Conservation (phyloP, 2,113 vertebrate genomes). For the Cyanistes caeruleus region DNA sequence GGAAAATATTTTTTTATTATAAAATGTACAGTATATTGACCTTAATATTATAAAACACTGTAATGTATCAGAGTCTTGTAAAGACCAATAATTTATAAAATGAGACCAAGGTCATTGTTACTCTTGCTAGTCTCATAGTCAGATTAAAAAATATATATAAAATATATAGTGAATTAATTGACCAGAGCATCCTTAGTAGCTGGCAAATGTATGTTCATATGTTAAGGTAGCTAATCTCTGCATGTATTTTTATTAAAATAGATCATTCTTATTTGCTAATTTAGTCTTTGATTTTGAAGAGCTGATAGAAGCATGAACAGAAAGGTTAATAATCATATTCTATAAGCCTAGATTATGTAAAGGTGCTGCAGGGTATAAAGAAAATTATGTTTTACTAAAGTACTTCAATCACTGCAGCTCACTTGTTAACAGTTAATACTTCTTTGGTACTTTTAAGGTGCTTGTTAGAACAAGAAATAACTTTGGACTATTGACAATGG, state of each 20-base stretch:
- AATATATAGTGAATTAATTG: conserved; percentile 62
- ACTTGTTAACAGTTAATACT: conserved; percentile 47
- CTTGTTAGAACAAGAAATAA: conserved; percentile 33
- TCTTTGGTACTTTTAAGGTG: conserved; percentile 64
- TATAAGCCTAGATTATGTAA: conserved; percentile 27
- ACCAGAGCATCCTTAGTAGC: not conserved
- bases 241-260: conserved; percentile 3
- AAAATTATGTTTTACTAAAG: not conserved
- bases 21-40: conserved; percentile 81
- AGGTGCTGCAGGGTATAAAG: not conserved
- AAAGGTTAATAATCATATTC: conserved; percentile 46
- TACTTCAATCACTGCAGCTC: conserved; percentile 22
- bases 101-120: conserved; percentile 61
- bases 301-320: not conserved
- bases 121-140: conserved; percentile 76
- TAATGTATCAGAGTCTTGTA: conserved; percentile 78
- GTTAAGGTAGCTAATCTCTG: conserved; percentile 25
- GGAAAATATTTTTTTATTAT: conserved; percentile 80
- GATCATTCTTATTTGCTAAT: conserved; percentile 30
- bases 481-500: not conserved
- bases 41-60: conserved; percentile 78
- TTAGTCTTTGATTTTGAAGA: conserved; percentile 20
- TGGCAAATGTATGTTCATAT: conserved; percentile 15
- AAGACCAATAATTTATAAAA: conserved; percentile 90
- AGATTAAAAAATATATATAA: conserved; percentile 68